Evolutionary conservation across 1,140 invertebrate genomes (phyloP).

Genomic region (Cotesia typhae): DNA sequence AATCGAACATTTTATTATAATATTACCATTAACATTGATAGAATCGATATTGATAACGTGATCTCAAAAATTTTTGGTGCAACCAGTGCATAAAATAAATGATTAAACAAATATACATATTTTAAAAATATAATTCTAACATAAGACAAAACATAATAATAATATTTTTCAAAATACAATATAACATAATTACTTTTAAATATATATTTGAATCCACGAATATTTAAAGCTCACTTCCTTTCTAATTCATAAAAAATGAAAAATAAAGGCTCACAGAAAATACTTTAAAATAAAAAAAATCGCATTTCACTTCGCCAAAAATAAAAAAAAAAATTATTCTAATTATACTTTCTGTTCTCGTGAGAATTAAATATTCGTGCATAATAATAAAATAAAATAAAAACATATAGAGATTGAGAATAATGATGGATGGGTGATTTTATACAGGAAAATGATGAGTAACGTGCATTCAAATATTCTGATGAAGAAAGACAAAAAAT

Average conservation of each 20-base stretch:
- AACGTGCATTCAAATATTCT: slow-evolving; percentile 15
- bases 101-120: slow-evolving; percentile 7
- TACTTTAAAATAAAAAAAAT: slow-evolving; percentile 5
- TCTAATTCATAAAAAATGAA: slow-evolving; percentile 1
- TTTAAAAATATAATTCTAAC: background rate
- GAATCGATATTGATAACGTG: background rate
- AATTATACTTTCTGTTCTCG: slow-evolving; percentile 7
- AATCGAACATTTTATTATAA: no score
- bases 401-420: slow-evolving; percentile 17
- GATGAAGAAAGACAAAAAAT: slow-evolving; percentile 13
- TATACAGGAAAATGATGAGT: slow-evolving; percentile 49
- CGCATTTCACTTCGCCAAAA: slow-evolving; percentile 26
- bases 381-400: slow-evolving; percentile 23
- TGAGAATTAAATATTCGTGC: slow-evolving; percentile 18
- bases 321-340: slow-evolving; percentile 12
- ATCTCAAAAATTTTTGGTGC: background rate
- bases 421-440: slow-evolving; percentile 43
- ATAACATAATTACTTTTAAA: no score
- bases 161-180: slow-evolving; percentile 3
- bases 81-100: background rate
- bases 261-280: slow-evolving; percentile 5
- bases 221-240: slow-evolving; percentile 10
- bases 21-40: no score
- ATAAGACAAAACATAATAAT: background rate
- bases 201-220: background rate